Percentiles rank a stretch among this genome's conserved stretches.
Conservation (phyloP, 2,888 invertebrate genomes). For the Cryptophagus acutangulus region DNA sequence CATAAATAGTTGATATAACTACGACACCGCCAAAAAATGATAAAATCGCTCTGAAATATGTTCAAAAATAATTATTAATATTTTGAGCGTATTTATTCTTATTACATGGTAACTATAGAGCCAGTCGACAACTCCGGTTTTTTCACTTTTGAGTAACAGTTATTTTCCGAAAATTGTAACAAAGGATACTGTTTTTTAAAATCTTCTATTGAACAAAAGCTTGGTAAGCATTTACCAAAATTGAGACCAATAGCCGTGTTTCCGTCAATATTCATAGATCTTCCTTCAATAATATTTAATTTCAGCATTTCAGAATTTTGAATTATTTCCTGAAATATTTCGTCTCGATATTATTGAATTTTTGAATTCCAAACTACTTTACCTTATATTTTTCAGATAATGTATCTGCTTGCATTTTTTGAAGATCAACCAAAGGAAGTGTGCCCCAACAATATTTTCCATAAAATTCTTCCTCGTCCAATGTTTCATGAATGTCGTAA, state of each 20-base stretch:
- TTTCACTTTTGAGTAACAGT: slow-evolving; percentile 1
- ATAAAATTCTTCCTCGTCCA: background rate
- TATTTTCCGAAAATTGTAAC: background rate
- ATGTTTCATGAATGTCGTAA: slow-evolving; percentile 2
- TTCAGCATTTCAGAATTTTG: no score
- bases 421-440: slow-evolving; percentile 7
- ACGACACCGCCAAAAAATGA: background rate
- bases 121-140: background rate
- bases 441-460: slow-evolving; percentile 17
- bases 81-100: background rate
- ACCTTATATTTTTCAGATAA: no score
- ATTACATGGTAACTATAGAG: background rate
- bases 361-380: no score
- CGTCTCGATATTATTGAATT: no score
- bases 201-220: background rate
- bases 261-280: background rate
- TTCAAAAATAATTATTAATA: background rate
- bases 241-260: background rate
- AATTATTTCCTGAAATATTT: no score
- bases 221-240: background rate
- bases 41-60: slow-evolving; percentile 2
- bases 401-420: no score
- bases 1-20: slow-evolving; percentile 1
- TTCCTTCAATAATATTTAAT: background rate
- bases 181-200: background rate